Evolutionary conservation across 2,888 invertebrate genomes (phyloP), one percentile per base, ranked within the genome.

Genomic region (Caenorhabditis uteleia): DNA sequence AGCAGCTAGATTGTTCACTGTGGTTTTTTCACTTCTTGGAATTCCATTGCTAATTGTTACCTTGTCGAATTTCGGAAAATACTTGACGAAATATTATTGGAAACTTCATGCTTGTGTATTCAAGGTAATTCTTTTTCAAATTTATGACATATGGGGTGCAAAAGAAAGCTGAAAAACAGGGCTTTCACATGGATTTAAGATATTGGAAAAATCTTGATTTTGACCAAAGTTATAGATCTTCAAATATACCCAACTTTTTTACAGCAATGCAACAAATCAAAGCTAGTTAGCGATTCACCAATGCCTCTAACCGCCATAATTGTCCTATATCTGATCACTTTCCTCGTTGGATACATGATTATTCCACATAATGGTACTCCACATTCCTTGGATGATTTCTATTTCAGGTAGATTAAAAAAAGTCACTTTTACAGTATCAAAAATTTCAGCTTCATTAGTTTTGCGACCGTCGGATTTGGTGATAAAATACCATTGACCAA

Each of bases 381-480:
- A 2, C 62, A 51, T 27, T 43, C 60, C 1, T 38, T 68, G 18
- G 72, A 74, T 44, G 67, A 72, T 43, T 21, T 64, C 10, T 74
- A 74, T 39, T 72, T 74, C 45, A 70, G 74, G 74, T 74, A 21
- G 10, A 14, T 16, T 18, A 42, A 14, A 33, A 18, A 16, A 33
- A 16, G n/a, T n/a, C 5, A 8, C 14, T 3, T 18, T 27, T 18
- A 27, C 12, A 5, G 3, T 3, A 33, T 18, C 12, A 34, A 48
- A 14, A 36, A 20, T 50, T 73, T 56, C 64, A 68, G 71, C 25
- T 62, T 75, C 47, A 75, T 76, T 49, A 72, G 72, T 43, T 76
- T 76, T 43, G 55, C 76, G 2, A 75, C 76, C 1, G 70, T 72
- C 18, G 76, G 76, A 16, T 75, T 75, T 31, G 76, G 76, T 4